A percentile compares a stretch with the other conserved stretches of the same genome.
These are phyloP conservation scores for Melospiza melodia DNA, from an alignment of 2,113 vertebrate genomes.

Conservation along the genomic window DNA sequence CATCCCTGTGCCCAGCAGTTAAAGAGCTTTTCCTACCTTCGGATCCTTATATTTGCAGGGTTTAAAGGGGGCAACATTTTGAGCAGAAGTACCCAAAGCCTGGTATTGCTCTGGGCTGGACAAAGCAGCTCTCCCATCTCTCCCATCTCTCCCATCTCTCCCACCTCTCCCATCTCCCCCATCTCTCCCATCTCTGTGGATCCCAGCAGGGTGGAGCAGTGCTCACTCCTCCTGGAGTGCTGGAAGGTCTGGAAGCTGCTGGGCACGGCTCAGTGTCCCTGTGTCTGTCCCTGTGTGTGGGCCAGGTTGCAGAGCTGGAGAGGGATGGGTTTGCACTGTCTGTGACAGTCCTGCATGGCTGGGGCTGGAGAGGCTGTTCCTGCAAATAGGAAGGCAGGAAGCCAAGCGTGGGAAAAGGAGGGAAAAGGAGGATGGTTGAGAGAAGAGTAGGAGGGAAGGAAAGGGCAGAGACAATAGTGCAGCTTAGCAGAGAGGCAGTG, in stretches of 20 bases:
- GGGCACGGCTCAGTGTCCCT: fast-evolving
- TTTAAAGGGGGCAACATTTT: background rate
- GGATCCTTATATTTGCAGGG: background rate
- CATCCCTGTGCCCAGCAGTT: background rate
- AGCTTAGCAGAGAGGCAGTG: background rate
- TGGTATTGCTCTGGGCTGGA: background rate
- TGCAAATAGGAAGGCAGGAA: slow-evolving; percentile 34
- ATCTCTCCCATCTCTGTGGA: background rate
- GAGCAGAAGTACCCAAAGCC: background rate
- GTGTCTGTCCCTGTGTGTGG: background rate
- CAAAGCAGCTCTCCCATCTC: background rate
- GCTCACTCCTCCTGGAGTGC: fast-evolving
- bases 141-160: too few relatives aligned
- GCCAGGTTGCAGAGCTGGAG: background rate
- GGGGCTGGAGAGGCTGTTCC: background rate
- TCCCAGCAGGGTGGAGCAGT: background rate
- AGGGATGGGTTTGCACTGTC: background rate
- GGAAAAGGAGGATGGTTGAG: slow-evolving; percentile 14
- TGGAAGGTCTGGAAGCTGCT: fast-evolving
- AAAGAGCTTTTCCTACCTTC: background rate
- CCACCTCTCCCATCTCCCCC: too few relatives aligned
- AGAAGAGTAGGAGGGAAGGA: slow-evolving; percentile 50
- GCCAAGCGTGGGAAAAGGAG: slow-evolving; percentile 53
- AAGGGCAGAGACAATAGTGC: slow-evolving; percentile 41
- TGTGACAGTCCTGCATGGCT: fast-evolving